A percentile compares a stretch with the other conserved stretches of the same genome.
phyloP scores from a whole-genome alignment of 2,113 vertebrate genomes.

The Ceratotherium simum region DNA sequence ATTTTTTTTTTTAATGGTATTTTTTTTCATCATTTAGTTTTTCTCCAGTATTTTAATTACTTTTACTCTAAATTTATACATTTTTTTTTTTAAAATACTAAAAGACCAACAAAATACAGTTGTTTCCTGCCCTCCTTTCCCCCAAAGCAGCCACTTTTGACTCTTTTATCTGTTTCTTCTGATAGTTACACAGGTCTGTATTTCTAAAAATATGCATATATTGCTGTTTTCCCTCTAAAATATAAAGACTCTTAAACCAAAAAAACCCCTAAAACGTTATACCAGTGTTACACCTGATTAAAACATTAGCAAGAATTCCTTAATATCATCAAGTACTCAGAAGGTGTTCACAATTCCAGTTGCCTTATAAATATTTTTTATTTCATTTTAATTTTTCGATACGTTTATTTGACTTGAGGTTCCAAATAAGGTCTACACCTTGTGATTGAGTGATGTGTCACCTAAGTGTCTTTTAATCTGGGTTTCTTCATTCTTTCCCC shows the following conservation, averaged over 20 bases:
- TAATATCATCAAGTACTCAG: not conserved
- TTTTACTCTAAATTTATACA: not conserved
- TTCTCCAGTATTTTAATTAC: not conserved
- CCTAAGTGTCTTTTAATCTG: not conserved
- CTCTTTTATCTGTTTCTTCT: not conserved
- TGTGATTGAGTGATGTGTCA: not conserved
- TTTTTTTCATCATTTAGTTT: not conserved
- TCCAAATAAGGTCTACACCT: not conserved
- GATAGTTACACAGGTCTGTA: not conserved
- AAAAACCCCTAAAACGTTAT: rapidly evolving
- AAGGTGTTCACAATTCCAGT: too few relatives aligned
- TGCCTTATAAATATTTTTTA: not conserved
- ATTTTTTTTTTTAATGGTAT: not conserved
- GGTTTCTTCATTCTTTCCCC: not conserved
- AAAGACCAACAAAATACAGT: not conserved
- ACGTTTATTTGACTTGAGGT: not conserved
- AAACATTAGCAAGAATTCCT: not conserved
- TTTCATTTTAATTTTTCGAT: not conserved
- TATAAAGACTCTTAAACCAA: too few relatives aligned
- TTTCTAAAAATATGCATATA: not conserved
- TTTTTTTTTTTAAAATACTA: rapidly evolving
- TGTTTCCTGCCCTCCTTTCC: not conserved
- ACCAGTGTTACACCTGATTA: too few relatives aligned
- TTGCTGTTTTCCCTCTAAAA: too few relatives aligned
- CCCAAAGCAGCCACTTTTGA: not conserved